Evolutionary conservation across 1,140 invertebrate species (phyloP).

Genomic region (Drosophila miranda): DNA sequence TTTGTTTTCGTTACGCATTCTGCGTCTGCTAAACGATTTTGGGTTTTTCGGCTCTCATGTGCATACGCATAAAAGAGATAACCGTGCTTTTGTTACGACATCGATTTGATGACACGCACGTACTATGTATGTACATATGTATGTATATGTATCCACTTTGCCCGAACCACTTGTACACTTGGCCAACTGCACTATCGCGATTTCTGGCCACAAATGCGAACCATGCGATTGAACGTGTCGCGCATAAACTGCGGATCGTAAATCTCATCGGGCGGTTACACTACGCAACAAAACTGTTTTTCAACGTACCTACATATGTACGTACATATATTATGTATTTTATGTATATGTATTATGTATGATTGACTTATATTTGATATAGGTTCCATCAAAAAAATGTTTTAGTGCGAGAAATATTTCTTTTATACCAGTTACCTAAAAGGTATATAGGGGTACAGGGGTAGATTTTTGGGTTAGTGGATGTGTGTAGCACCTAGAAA

Average conservation of each 20-base stretch:
- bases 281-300: no score
- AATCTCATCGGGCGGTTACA: no score
- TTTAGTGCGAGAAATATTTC: no score
- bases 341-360: no score
- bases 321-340: no score
- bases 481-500: no score
- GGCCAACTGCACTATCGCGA: constrained; percentile 9
- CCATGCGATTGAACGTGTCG: constrained; percentile 26
- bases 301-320: no score
- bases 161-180: not conserved
- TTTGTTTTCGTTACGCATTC: constrained; percentile 24
- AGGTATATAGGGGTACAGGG: no score
- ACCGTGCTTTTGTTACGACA: constrained; percentile 15
- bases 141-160: not conserved
- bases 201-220: constrained; percentile 11
- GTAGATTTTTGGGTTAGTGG: no score
- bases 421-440: no score
- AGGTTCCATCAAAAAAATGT: no score
- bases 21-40: constrained; percentile 13
- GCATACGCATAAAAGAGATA: constrained; percentile 16
- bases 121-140: not conserved
- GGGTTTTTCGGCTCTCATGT: constrained; percentile 4
- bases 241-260: constrained; percentile 3
- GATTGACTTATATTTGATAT: no score
- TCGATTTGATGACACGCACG: constrained; percentile 8